Conservation (phyloP, 2,797 vertebrate genomes). For the Sardinella longiceps region DNA sequence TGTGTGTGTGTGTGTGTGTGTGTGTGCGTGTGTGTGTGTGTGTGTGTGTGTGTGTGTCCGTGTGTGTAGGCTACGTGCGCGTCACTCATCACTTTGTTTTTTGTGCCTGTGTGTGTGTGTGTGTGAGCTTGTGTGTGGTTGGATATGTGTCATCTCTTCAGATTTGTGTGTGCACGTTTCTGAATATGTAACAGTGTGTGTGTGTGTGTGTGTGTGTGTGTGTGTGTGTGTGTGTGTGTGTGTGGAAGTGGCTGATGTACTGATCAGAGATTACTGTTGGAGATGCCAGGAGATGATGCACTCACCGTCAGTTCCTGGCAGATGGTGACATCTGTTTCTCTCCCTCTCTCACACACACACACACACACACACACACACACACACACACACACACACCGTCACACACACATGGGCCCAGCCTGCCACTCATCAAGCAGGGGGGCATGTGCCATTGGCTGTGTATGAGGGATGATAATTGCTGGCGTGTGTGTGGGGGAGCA, state of each 20-base stretch:
- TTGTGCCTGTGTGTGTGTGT: background rate
- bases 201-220: background rate
- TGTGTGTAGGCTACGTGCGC: too few species aligned
- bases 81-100: background rate
- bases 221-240: background rate
- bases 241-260: constrained; percentile 42
- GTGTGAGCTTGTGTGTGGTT: background rate
- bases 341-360: constrained; percentile 39
- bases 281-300: constrained; percentile 53
- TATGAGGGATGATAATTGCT: too few species aligned
- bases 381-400: background rate
- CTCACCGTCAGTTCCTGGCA: constrained; percentile 52
- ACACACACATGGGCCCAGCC: background rate
- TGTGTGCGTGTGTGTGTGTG: background rate
- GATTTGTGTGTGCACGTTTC: background rate
- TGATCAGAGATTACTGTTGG: constrained; percentile 65
- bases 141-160: background rate
- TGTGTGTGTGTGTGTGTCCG: too few species aligned
- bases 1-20: background rate
- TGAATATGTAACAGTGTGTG: background rate
- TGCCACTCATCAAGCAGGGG: background rate
- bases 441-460: constrained; percentile 1
- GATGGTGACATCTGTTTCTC: constrained; percentile 68
- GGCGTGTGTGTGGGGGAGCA: background rate
- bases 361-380: too few species aligned